These are phyloP conservation scores for Podargus strigoides DNA, from an alignment of 2,797 vertebrate genomes.

Conservation along the genomic window DNA sequence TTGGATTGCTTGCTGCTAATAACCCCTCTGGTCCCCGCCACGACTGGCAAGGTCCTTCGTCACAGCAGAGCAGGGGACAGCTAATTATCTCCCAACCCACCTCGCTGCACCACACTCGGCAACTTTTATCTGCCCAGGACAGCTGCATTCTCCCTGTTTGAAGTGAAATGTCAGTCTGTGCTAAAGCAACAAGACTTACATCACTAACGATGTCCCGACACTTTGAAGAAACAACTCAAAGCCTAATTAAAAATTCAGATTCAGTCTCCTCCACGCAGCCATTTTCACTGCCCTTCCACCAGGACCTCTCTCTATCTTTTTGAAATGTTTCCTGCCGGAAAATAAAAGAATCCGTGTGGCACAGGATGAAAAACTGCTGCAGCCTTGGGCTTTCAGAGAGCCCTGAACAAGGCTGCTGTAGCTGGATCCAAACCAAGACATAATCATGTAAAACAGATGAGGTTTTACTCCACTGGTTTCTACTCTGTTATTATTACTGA, in stretches of 20 bases:
- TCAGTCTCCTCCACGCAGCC: conserved; percentile 53
- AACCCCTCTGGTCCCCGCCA: conserved; percentile 36
- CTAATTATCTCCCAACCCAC: conserved; percentile 78
- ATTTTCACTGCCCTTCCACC: conserved; percentile 64
- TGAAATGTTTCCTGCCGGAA: conserved; percentile 17
- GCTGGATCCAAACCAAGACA: conserved; percentile 71
- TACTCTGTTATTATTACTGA: conserved; percentile 58
- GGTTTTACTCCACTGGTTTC: conserved; percentile 55
- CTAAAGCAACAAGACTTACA: conserved; percentile 67
- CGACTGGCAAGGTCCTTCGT: conserved; percentile 42
- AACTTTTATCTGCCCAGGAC: conserved; percentile 78
- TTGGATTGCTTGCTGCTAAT: conserved; percentile 61
- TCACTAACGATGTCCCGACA: conserved; percentile 56
- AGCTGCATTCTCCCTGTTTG: conserved; percentile 73
- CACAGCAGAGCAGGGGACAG: conserved; percentile 56
- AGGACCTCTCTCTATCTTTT: conserved; percentile 41
- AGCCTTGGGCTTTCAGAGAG: conserved; percentile 41
- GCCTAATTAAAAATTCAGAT: conserved; percentile 85
- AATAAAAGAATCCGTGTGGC: conserved; percentile 1
- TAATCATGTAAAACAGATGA: conserved; percentile 70
- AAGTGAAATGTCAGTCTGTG: conserved; percentile 72
- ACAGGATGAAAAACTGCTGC: conserved; percentile 55
- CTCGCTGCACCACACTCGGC: conserved; percentile 64
- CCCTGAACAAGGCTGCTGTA: conserved; percentile 61
- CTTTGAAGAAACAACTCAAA: conserved; percentile 84